These are phyloP conservation scores for Trematocara nigrifrons DNA, from an alignment of 2,113 vertebrate species.

Conservation along the genomic window DNA sequence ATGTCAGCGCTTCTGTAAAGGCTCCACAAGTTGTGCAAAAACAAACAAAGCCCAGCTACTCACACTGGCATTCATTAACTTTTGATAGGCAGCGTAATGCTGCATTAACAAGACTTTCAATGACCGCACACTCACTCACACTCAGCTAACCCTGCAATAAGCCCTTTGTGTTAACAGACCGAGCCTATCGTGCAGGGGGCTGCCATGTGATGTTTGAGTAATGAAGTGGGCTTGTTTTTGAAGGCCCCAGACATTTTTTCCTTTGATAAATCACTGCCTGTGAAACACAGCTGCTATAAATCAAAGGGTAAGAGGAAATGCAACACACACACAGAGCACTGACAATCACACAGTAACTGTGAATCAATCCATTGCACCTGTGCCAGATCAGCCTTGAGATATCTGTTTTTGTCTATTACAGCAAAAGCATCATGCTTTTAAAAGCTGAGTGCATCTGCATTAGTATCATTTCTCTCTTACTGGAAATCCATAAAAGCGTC, in stretches of 20 bases:
- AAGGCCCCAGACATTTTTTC: conserved; percentile 4
- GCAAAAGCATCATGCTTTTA: background rate
- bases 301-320: conserved; percentile 24
- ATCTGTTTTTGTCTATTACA: background rate
- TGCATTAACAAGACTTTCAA: background rate
- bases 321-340: background rate
- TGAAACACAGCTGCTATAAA: conserved; percentile 22
- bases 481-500: background rate
- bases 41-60: background rate
- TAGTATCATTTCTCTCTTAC: background rate
- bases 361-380: conserved; percentile 15
- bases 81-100: background rate
- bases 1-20: background rate
- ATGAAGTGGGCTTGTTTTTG: conserved; percentile 23
- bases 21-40: background rate
- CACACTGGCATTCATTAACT: background rate
- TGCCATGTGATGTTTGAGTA: conserved; percentile 21
- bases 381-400: background rate
- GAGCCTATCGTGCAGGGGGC: background rate
- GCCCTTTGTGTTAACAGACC: background rate
- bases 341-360: background rate
- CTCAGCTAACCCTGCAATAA: conserved; percentile 8
- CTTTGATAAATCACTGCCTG: conserved; percentile 19
- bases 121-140: background rate
- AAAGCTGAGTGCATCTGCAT: background rate